Evolutionary conservation across 2,113 vertebrate genomes (phyloP).

Genomic region (Helogale parvula): DNA sequence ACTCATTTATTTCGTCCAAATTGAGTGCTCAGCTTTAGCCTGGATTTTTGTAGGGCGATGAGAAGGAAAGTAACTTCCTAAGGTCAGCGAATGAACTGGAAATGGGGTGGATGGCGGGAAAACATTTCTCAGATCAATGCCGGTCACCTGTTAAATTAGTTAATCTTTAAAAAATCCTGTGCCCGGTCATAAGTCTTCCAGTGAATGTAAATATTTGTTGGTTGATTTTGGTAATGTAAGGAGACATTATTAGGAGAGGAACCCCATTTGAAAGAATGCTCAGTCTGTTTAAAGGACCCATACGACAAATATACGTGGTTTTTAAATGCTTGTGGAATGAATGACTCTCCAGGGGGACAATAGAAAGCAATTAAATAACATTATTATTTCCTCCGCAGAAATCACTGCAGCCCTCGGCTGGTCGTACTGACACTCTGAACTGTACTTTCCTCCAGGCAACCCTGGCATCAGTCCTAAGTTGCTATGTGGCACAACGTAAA

Average conservation of each 20-base stretch:
- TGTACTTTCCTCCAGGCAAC: neutral
- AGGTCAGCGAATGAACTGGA: neutral
- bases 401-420: neutral
- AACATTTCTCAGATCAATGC: neutral
- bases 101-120: neutral
- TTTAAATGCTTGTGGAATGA: constrained; percentile 50
- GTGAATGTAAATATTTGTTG: neutral
- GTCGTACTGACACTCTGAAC: neutral
- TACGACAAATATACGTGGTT: neutral
- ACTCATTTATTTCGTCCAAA: neutral
- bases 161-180: neutral
- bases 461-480: neutral
- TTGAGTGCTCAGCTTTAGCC: neutral
- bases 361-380: constrained; percentile 39
- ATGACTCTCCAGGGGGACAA: neutral
- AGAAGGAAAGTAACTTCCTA: neutral
- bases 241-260: constrained; percentile 12
- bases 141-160: constrained; percentile 21
- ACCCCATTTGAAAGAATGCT: neutral
- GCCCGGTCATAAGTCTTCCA: neutral
- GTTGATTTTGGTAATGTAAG: neutral
- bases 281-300: neutral
- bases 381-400: constrained; percentile 29
- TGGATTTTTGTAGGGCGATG: neutral
- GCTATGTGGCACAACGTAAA: neutral